A percentile compares a stretch with the other conserved stretches of the same genome.
Conservation (phyloP, 1,140 invertebrate species). For the Archegozetes longisetosus region DNA sequence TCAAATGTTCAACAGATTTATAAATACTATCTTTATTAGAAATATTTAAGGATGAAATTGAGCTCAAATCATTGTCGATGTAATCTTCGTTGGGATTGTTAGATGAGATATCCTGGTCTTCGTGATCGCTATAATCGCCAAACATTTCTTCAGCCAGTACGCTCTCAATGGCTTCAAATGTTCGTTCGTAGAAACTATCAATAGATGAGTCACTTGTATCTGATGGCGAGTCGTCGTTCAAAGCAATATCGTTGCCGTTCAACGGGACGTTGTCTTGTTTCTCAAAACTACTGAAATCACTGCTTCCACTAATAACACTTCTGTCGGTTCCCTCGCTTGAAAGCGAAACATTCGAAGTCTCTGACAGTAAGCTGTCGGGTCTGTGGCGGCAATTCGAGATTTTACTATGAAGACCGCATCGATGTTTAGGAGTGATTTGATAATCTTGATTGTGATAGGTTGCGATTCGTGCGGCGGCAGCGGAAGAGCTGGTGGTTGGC, state of each 20-base stretch:
- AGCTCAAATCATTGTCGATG: not conserved
- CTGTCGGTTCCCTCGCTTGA: no score
- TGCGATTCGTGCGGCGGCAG: not conserved
- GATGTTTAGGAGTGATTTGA: not conserved
- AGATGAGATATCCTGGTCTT: slow-evolving; percentile 29
- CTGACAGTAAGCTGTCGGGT: not conserved
- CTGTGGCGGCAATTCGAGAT: not conserved
- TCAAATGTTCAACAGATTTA: not conserved
- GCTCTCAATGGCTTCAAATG: slow-evolving; percentile 55
- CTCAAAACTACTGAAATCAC: not conserved
- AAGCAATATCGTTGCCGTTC: slow-evolving; percentile 21
- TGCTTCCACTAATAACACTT: no score
- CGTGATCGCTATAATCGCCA: slow-evolving; percentile 59
- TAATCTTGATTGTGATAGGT: not conserved
- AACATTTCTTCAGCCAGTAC: slow-evolving; percentile 41
- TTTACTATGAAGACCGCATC: slow-evolving; percentile 4
- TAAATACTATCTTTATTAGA: not conserved
- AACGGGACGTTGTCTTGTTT: slow-evolving; percentile 21
- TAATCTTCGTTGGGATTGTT: not conserved
- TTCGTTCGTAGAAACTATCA: slow-evolving; percentile 54
- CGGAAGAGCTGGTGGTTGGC: not conserved
- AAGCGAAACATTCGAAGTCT: not conserved
- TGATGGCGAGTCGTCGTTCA: slow-evolving; percentile 21
- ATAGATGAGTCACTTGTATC: slow-evolving; percentile 28
- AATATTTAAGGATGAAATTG: not conserved